Conservation (phyloP, 2,888 invertebrate species). For the Dynastes maya region DNA sequence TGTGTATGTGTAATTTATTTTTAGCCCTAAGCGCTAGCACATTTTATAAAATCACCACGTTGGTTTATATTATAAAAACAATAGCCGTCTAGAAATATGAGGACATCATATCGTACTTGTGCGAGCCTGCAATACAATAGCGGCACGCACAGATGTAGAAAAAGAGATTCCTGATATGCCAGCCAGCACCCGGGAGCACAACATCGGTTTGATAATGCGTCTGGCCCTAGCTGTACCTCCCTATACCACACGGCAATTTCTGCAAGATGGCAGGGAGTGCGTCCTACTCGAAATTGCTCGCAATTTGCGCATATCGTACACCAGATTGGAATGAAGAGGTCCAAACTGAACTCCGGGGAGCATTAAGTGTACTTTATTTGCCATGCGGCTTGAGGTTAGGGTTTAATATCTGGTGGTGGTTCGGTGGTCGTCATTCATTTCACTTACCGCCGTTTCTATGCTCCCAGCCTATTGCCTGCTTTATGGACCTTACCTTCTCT, state of each 20-base stretch:
- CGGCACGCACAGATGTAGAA: slow-evolving; percentile 36
- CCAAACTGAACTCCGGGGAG: slow-evolving; percentile 61
- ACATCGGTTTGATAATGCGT: slow-evolving; percentile 40
- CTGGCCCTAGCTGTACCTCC: slow-evolving; percentile 10
- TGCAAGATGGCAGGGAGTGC: slow-evolving; percentile 41
- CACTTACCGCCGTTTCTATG: slow-evolving; percentile 63
- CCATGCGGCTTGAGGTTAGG: slow-evolving; percentile 67
- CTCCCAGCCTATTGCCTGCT: slow-evolving; percentile 64
- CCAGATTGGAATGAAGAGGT: slow-evolving; percentile 61
- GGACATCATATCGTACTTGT: slow-evolving; percentile 27
- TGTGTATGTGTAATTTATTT: not conserved
- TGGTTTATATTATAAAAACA: slow-evolving; percentile 30
- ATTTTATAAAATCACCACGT: slow-evolving; percentile 20
- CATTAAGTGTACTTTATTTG: slow-evolving; percentile 70
- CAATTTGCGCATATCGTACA: slow-evolving; percentile 57
- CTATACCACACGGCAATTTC: slow-evolving; percentile 41
- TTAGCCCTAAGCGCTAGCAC: slow-evolving; percentile 5
- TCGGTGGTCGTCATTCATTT: slow-evolving; percentile 69
- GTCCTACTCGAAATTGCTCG: slow-evolving; percentile 47
- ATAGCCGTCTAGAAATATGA: slow-evolving; percentile 7
- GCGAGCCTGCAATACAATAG: slow-evolving; percentile 32
- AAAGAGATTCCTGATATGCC: slow-evolving; percentile 27
- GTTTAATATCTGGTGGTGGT: slow-evolving; percentile 70
- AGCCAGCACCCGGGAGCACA: slow-evolving; percentile 22
- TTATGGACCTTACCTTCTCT: slow-evolving; percentile 60